Conservation (phyloP, 2,797 vertebrate genomes). For the Oreortyx pictus region DNA sequence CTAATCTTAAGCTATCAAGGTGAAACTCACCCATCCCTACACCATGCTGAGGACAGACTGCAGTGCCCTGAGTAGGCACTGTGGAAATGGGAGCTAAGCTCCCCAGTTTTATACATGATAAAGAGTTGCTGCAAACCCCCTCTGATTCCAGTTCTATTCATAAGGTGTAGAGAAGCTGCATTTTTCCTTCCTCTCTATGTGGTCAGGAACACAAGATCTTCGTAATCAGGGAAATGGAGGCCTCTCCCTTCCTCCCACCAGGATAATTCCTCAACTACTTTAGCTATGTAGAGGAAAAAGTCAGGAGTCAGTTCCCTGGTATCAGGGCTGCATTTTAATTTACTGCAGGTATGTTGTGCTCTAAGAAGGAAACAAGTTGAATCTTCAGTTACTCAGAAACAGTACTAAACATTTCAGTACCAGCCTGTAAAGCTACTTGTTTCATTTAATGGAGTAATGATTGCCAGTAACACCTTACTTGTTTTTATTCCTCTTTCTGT, state of each 20-base stretch:
- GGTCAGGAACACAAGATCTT: neutral
- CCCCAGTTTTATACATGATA: neutral
- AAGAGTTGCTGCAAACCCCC: neutral
- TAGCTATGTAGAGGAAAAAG: neutral
- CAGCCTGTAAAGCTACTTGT: slow-evolving; percentile 10
- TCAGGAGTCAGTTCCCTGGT: neutral
- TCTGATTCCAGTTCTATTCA: neutral
- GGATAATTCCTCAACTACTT: neutral
- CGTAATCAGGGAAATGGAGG: neutral
- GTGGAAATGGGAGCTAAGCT: neutral
- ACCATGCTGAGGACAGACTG: slow-evolving; percentile 12
- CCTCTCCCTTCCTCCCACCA: neutral
- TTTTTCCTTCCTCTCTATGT: neutral
- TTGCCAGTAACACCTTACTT: neutral
- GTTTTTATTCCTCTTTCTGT: neutral
- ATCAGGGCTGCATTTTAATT: neutral
- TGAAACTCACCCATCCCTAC: slow-evolving; percentile 42
- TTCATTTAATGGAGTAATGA: neutral
- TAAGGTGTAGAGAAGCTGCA: neutral
- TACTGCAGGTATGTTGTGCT: neutral
- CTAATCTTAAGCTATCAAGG: slow-evolving; percentile 64
- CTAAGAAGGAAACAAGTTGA: neutral
- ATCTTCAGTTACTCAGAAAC: neutral
- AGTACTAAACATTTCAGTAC: neutral
- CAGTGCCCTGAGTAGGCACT: slow-evolving; percentile 13